phyloP scores from a whole-genome alignment of 2,113 vertebrate genomes.

The Ammodramus savannarum region DNA sequence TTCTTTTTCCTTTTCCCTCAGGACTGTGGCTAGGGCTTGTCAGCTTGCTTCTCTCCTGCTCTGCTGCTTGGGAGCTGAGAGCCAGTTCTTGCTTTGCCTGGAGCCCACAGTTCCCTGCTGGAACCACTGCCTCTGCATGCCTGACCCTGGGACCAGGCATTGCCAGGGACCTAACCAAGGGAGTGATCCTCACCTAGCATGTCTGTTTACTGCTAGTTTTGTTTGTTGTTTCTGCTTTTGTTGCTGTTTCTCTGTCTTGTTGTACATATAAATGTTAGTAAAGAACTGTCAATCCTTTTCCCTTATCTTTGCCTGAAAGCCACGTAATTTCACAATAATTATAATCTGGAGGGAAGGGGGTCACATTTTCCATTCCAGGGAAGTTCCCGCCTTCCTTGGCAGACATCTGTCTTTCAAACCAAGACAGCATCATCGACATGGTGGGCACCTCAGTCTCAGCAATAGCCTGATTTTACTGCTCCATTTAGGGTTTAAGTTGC shows the following conservation, averaged over 20 bases:
- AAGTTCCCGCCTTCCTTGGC: rapidly evolving
- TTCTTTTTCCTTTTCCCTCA: background rate
- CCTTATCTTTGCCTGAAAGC: background rate
- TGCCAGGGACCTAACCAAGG: background rate
- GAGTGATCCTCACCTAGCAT: rapidly evolving
- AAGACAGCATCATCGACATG: background rate
- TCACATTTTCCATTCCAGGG: background rate
- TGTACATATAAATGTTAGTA: no score
- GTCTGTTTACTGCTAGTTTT: background rate
- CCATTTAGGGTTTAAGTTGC: background rate
- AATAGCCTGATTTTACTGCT: background rate
- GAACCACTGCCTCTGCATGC: background rate
- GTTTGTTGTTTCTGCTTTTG: background rate
- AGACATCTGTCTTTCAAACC: background rate
- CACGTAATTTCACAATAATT: rapidly evolving
- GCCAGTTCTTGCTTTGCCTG: background rate
- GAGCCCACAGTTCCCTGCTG: no score
- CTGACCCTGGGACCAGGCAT: background rate
- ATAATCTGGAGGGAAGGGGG: background rate
- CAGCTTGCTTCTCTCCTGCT: background rate
- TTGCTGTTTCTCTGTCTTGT: background rate
- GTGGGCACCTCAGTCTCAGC: background rate
- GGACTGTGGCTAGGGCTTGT: background rate
- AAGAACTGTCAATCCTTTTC: background rate
- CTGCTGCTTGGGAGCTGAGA: background rate